Percentiles rank a stretch among this genome's conserved stretches.
These are phyloP conservation scores for Cotesia glomerata DNA, from an alignment of 1,140 invertebrate species.

Conservation along the genomic window DNA sequence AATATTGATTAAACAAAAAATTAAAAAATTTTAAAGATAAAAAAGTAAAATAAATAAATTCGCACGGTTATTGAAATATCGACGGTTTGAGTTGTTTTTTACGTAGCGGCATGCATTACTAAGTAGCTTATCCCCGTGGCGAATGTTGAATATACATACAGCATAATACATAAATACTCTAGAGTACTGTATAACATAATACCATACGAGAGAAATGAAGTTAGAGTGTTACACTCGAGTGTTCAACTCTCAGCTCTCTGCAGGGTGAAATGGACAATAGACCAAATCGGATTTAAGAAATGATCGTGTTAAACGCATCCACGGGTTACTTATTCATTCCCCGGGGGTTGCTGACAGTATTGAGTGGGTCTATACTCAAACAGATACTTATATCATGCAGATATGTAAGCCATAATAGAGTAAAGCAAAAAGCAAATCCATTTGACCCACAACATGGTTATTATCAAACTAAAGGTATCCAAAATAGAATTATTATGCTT, in stretches of 20 bases:
- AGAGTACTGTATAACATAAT: too few species aligned
- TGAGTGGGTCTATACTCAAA: conserved; percentile 14
- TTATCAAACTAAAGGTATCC: too few species aligned
- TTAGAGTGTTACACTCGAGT: conserved; percentile 30
- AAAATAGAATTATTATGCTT: too few species aligned
- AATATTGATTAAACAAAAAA: too few species aligned
- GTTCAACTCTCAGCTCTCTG: conserved; percentile 43
- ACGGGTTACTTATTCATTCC: conserved; percentile 28
- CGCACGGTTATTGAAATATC: conserved; percentile 5
- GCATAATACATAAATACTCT: too few species aligned
- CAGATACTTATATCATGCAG: neutral
- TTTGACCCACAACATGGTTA: too few species aligned
- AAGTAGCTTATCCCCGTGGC: conserved; percentile 41
- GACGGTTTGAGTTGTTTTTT: conserved; percentile 3
- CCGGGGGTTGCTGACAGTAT: conserved; percentile 23
- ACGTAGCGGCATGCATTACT: conserved; percentile 45
- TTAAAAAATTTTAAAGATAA: too few species aligned
- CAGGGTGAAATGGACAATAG: conserved; percentile 39
- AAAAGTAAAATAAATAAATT: too few species aligned
- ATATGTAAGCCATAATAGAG: neutral
- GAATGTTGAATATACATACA: neutral
- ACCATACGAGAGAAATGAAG: too few species aligned
- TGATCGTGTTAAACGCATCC: conserved; percentile 54
- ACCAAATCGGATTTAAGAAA: conserved; percentile 53
- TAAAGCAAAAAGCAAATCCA: too few species aligned